These are phyloP conservation scores for Carpatolechia fugitivella DNA, from an alignment of 2,888 invertebrate genomes.

Conservation along the genomic window DNA sequence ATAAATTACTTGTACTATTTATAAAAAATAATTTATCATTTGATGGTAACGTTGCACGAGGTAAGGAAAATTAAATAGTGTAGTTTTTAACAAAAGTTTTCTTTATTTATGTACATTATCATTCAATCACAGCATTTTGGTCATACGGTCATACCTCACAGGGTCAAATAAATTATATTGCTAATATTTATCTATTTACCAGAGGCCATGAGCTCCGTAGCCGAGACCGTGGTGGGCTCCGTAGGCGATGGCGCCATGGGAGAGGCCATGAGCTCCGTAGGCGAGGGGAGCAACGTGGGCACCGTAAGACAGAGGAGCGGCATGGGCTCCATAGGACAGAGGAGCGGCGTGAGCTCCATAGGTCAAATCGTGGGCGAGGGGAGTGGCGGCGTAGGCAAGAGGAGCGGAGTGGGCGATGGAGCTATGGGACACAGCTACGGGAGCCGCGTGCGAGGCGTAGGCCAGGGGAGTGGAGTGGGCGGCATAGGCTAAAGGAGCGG, in stretches of 20 bases:
- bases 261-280: constrained; percentile 28
- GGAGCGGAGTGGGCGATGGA: constrained; percentile 41
- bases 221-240: constrained; percentile 22
- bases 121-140: constrained; percentile 40
- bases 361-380: constrained; percentile 38
- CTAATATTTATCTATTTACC: constrained; percentile 2
- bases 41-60: too few relatives aligned
- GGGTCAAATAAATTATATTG: constrained; percentile 31
- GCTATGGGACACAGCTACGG: constrained; percentile 10
- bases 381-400: constrained; percentile 55
- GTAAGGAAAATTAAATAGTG: background rate
- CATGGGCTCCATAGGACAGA: constrained; percentile 25
- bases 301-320: constrained; percentile 23
- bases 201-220: constrained; percentile 34
- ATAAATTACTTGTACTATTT: too few relatives aligned
- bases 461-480: constrained; percentile 19
- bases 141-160: constrained; percentile 24
- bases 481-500: constrained; percentile 22
- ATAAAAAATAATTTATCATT: too few relatives aligned
- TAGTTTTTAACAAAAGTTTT: constrained; percentile 1
- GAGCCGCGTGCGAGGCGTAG: constrained; percentile 19
- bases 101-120: constrained; percentile 26
- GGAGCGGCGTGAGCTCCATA: constrained; percentile 36
- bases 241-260: constrained; percentile 25
- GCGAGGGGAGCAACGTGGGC: constrained; percentile 24